Percentiles rank a stretch among this genome's conserved stretches.
phyloP scores from a whole-genome alignment of 2,797 vertebrate genomes.

The Sebastes hopkinsi region DNA sequence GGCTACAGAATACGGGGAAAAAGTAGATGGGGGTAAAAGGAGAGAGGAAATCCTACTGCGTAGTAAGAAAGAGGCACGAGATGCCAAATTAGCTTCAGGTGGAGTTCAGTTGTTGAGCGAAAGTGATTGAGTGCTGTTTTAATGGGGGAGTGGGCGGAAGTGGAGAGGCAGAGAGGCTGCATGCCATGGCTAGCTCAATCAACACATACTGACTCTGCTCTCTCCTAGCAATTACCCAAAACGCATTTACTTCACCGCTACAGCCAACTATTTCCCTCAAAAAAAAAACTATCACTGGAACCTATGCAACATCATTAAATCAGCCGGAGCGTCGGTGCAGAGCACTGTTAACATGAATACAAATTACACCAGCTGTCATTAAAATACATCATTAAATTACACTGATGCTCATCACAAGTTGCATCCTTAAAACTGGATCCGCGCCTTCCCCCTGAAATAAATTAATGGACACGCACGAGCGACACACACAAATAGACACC shows the following conservation, averaged over 20 bases:
- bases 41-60: constrained; percentile 1
- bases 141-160: constrained; percentile 56
- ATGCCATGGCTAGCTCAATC: constrained; percentile 49
- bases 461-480: not conserved
- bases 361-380: constrained; percentile 54
- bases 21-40: not conserved
- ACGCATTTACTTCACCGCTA: constrained; percentile 47
- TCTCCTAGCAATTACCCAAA: constrained; percentile 64
- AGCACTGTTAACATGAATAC: constrained; percentile 44
- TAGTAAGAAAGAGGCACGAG: constrained; percentile 29
- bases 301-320: constrained; percentile 61
- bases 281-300: constrained; percentile 36
- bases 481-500: not conserved
- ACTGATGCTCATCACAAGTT: constrained; percentile 42
- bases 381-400: constrained; percentile 55
- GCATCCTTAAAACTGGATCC: constrained; percentile 18
- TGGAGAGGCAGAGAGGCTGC: constrained; percentile 43
- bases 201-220: constrained; percentile 44
- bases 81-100: constrained; percentile 54
- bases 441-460: constrained; percentile 16
- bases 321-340: constrained; percentile 21
- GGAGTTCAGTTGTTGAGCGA: constrained; percentile 52
- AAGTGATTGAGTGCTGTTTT: constrained; percentile 61
- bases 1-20: not conserved
- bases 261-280: constrained; percentile 18